These are phyloP conservation scores for Portunus trituberculatus DNA, from an alignment of 1,140 invertebrate genomes.

Conservation along the genomic window DNA sequence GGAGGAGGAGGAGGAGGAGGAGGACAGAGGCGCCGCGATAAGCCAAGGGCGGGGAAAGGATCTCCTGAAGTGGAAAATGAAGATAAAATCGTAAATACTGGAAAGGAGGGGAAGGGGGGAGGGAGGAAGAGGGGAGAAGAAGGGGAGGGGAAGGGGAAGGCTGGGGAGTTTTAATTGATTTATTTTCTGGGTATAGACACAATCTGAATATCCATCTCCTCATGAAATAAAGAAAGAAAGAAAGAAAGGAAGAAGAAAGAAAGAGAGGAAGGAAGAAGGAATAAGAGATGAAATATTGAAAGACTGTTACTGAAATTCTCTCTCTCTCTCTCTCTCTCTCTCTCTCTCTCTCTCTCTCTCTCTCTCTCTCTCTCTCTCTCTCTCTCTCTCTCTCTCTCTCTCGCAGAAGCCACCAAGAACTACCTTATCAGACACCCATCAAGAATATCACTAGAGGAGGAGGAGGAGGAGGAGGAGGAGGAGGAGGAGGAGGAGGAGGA, in stretches of 20 bases:
- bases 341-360: constrained; percentile 68
- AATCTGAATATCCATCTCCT: too few relatives aligned
- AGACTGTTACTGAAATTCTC: background rate
- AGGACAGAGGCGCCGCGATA: background rate
- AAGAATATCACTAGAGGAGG: background rate
- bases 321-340: constrained; percentile 62
- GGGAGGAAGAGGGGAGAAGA: background rate
- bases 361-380: constrained; percentile 56
- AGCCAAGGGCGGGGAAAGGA: background rate
- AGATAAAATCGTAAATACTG: background rate
- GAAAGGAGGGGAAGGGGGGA: background rate
- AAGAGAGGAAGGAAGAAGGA: background rate
- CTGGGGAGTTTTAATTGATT: too few relatives aligned
- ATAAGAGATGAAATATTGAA: background rate
- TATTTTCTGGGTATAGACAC: too few relatives aligned
- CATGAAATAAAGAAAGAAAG: background rate
- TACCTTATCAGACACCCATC: background rate
- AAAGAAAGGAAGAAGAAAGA: background rate
- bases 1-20: constrained; percentile 9
- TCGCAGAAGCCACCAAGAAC: background rate
- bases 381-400: constrained; percentile 39
- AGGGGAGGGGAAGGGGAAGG: too few relatives aligned
- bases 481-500: background rate
- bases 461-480: background rate
- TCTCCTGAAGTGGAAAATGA: background rate